Percentiles rank a stretch among this genome's conserved stretches.
Evolutionary conservation across 2,113 vertebrate genomes (phyloP).

Genomic region (Arizona elegans): DNA sequence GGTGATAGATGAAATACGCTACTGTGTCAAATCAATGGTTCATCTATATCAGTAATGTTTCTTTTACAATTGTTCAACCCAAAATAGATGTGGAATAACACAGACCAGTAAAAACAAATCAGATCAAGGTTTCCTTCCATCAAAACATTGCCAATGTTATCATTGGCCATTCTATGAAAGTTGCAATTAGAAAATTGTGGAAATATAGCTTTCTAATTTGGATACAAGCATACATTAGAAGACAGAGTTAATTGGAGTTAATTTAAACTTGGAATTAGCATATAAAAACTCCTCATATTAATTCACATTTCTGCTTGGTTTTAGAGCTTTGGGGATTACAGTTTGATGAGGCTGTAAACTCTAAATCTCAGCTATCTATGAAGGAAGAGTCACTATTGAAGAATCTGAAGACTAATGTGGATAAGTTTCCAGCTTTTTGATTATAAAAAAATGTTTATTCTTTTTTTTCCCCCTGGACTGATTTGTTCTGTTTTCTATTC

Average conservation of each 20-base stretch:
- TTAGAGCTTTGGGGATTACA: neutral
- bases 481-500: neutral
- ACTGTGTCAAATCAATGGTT: neutral
- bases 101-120: neutral
- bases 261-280: neutral
- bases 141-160: neutral
- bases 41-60: neutral
- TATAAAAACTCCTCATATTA: neutral
- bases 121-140: neutral
- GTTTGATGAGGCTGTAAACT: neutral
- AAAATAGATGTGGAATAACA: neutral
- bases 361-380: neutral
- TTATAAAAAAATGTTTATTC: neutral
- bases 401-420: neutral
- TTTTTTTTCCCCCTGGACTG: neutral
- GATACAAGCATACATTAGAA: neutral
- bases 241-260: neutral
- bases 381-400: neutral
- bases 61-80: neutral
- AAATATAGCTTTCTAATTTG: neutral
- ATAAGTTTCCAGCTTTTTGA: neutral
- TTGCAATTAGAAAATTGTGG: neutral
- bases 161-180: neutral
- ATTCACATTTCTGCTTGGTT: neutral
- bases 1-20: neutral